Base-by-base conservation (phyloP, 2,888 invertebrate genomes). In the Strigamia crassipes region DNA sequence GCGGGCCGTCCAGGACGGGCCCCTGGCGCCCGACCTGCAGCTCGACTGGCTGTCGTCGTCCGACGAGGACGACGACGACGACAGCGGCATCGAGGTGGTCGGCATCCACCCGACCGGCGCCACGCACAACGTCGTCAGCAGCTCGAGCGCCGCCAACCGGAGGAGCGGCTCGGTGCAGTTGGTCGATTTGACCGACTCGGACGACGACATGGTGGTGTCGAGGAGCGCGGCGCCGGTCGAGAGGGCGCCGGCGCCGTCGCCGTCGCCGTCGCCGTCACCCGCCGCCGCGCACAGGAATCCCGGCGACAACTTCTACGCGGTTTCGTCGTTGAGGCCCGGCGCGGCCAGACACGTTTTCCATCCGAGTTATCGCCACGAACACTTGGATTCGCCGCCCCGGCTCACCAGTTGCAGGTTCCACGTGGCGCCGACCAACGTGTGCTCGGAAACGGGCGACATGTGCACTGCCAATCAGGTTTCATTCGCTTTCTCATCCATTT, bases 1-100 rank as follows among this genome's bases (percentile, higher is more conserved):
- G 31, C 1, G 80, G 46, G 34, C 13, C 66, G 41, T 51, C 27
- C 84, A 85, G 80, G 86, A 90, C 84, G 90, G 90, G 23, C 90
- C 92, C 78, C 89, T 90, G 5, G 92, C 93, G 9, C 94, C 94
- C 0, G 94, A 94, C 87, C 88, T 94, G 82, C 94, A 94, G 87
- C 88, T 94, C 73, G 93, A 94, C 87, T 94, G 94, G 92, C 90
- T 93, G 0, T 86, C 88, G 1, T 91, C 91, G 46, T 85, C 85
- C 15, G 87, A 86, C 8, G 83, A 83, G 21, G 82, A 83, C 87
- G 87, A 79, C 87, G 87, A 79, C 87, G 87, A 83, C 23, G 83
- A 83, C 56, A 88, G 88, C 84, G 89, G 89, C 82, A 88, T 89
- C 81, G 89, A 89, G 85, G 89, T 89, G 73, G 87, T 89, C 42